Conservation (phyloP, 2,113 vertebrate species). For the Saccopteryx leptura region DNA sequence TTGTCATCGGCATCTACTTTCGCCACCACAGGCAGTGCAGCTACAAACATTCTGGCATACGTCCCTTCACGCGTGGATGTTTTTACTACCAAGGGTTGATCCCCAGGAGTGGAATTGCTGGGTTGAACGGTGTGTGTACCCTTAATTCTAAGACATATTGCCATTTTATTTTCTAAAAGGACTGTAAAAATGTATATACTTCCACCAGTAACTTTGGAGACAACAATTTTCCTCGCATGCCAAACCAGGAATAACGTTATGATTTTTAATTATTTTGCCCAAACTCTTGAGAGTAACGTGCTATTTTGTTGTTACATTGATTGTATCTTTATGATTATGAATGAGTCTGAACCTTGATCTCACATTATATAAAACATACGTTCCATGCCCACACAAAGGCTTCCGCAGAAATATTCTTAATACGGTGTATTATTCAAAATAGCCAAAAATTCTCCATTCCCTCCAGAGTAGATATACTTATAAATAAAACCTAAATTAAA, state of each 20-base stretch:
- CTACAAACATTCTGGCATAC: not conserved
- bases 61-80: not conserved
- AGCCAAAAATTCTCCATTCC: not conserved
- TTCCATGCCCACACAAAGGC: not conserved
- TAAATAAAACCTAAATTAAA: conserved; percentile 25
- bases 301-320: conserved; percentile 38
- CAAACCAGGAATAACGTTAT: not conserved
- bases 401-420: not conserved
- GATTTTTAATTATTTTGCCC: conserved; percentile 22
- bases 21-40: not conserved
- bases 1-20: conserved; percentile 40
- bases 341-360: not conserved
- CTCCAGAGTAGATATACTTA: not conserved
- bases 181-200: conserved; percentile 54
- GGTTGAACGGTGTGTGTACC: not conserved
- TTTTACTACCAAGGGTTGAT: conserved; percentile 25
- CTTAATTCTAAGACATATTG: conserved; percentile 67
- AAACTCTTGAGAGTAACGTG: conserved; percentile 31
- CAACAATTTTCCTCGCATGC: not conserved
- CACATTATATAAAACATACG: conserved; percentile 5
- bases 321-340: conserved; percentile 34
- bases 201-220: conserved; percentile 57
- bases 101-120: conserved; percentile 2
- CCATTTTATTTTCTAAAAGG: conserved; percentile 62
- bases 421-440: not conserved